Conservation (phyloP, 2,888 invertebrate genomes). For the Xanthorhoe spadicearia region DNA sequence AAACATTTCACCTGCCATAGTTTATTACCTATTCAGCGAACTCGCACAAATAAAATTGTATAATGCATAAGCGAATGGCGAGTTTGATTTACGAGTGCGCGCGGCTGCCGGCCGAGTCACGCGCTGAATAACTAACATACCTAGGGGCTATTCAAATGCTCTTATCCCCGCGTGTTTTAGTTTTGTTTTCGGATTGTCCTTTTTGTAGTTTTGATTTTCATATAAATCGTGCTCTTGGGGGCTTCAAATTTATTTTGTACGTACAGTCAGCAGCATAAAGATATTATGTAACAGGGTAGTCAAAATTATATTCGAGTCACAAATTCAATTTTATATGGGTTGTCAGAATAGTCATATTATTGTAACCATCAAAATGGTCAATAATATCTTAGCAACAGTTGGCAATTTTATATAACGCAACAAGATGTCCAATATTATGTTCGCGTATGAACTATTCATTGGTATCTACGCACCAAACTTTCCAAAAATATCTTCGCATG, state of each 20-base stretch:
- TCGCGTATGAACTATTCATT: too few species aligned
- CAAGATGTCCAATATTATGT: too few species aligned
- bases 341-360: too few species aligned
- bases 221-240: constrained; percentile 24
- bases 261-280: too few species aligned
- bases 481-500: too few species aligned
- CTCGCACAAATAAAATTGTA: constrained; percentile 85
- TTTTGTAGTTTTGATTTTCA: constrained; percentile 33
- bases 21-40: constrained; percentile 84
- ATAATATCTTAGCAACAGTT: too few species aligned
- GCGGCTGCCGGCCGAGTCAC: constrained; percentile 65
- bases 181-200: constrained; percentile 47
- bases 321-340: too few species aligned
- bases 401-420: too few species aligned
- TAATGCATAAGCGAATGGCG: constrained; percentile 84
- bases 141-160: constrained; percentile 72
- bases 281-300: too few species aligned
- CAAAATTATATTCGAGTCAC: too few species aligned
- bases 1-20: constrained; percentile 81
- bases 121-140: constrained; percentile 81
- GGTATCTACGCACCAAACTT: too few species aligned
- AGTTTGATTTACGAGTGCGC: constrained; percentile 82
- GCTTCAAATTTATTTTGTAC: background rate
- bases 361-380: too few species aligned
- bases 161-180: constrained; percentile 54